phyloP scores from a whole-genome alignment of 1,140 invertebrate species.

The Choristoneura fumiferana region DNA sequence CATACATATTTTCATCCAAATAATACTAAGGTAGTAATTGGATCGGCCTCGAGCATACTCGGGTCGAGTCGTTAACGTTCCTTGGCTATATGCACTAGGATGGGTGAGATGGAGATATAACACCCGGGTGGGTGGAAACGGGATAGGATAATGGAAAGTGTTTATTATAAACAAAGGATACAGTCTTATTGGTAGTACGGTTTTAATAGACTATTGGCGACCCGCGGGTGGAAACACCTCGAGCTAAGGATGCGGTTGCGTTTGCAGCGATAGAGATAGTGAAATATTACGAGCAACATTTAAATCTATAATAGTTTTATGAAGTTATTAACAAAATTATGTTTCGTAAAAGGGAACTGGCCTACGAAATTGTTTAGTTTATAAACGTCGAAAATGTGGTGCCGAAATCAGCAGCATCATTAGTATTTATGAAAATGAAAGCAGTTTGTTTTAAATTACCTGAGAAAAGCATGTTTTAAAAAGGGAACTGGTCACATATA shows the following conservation, averaged over 20 bases:
- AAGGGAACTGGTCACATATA: too few species aligned
- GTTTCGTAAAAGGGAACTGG: too few species aligned
- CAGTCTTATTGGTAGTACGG: slow-evolving; percentile 74
- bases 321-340: too few species aligned
- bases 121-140: slow-evolving; percentile 24
- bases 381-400: too few species aligned
- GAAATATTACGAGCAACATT: neutral
- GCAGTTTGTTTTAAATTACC: too few species aligned
- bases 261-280: neutral
- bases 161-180: slow-evolving; percentile 77
- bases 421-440: too few species aligned
- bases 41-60: slow-evolving; percentile 74
- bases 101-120: slow-evolving; percentile 37
- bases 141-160: slow-evolving; percentile 60
- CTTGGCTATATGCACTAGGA: slow-evolving; percentile 72
- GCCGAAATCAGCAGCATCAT: too few species aligned
- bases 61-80: slow-evolving; percentile 73
- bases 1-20: slow-evolving; percentile 75
- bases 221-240: slow-evolving; percentile 65
- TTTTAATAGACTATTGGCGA: slow-evolving; percentile 76
- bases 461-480: too few species aligned
- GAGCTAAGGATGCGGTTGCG: slow-evolving; percentile 20
- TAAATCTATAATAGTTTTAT: neutral
- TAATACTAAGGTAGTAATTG: slow-evolving; percentile 77
- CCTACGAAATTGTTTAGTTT: too few species aligned